Percentiles rank a stretch among this genome's conserved stretches.
These are phyloP conservation scores for Philaethria dido DNA, from an alignment of 2,888 invertebrate genomes.

Conservation along the genomic window DNA sequence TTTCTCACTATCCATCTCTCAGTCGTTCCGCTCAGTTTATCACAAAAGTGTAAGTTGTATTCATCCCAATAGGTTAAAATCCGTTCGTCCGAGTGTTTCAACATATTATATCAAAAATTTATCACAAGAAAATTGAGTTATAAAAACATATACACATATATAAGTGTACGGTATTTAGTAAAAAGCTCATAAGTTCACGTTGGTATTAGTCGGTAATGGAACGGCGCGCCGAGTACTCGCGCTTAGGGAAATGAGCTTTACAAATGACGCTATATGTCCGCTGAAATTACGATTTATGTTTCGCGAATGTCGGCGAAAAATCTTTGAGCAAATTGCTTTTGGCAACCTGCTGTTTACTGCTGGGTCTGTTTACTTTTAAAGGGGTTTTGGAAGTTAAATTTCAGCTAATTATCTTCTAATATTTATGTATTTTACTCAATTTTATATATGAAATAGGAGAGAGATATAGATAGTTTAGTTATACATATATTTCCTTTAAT, in stretches of 20 bases:
- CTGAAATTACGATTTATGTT: conserved; percentile 27
- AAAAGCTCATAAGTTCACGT: conserved; percentile 22
- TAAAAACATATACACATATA: no score
- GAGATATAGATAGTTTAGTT: neutral
- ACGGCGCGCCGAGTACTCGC: conserved; percentile 23
- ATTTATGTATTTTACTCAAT: neutral
- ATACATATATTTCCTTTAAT: no score
- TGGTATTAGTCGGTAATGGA: conserved; percentile 27
- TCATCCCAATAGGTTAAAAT: no score
- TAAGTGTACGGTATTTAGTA: conserved; percentile 4
- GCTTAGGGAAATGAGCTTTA: conserved; percentile 36
- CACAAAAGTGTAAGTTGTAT: no score
- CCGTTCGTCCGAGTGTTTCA: no score
- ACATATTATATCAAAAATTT: no score
- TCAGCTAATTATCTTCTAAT: neutral
- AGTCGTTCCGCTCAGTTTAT: no score
- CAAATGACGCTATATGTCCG: conserved; percentile 27
- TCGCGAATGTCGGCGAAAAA: conserved; percentile 23
- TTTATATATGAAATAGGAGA: no score
- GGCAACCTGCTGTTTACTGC: neutral
- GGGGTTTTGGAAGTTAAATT: neutral
- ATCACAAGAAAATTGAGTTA: no score
- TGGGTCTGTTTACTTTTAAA: neutral
- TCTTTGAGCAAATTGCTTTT: conserved; percentile 25
- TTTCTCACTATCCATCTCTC: no score